A percentile compares a stretch with the other conserved stretches of the same genome.
Evolutionary conservation across 2,113 vertebrate genomes (phyloP).

Genomic region (Odocoileus virginianus): DNA sequence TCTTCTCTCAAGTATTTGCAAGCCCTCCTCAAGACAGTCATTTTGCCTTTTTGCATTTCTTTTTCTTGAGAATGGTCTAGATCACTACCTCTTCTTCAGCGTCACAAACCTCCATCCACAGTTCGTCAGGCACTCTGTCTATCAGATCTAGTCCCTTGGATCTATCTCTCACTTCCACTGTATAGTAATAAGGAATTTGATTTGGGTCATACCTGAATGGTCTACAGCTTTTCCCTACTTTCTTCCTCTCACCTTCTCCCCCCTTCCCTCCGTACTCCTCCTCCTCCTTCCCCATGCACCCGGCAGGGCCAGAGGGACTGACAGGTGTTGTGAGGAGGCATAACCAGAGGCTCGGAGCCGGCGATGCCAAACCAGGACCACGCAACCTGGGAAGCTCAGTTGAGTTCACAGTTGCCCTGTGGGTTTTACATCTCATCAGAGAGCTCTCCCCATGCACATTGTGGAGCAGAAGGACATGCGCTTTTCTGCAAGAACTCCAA

Average conservation of each 20-base stretch:
- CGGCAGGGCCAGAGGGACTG: not conserved
- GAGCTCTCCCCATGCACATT: not conserved
- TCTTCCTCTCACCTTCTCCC: not conserved
- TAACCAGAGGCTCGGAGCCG: not conserved
- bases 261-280: not conserved
- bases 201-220: not conserved
- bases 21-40: not conserved
- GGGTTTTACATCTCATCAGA: not conserved
- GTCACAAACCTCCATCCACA: not conserved
- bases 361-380: not conserved
- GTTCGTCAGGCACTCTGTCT: not conserved
- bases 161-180: not conserved
- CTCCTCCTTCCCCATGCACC: not conserved
- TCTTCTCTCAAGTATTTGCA: not conserved
- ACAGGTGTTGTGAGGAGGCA: conserved; percentile 2
- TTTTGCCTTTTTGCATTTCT: not conserved
- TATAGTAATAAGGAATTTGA: not conserved
- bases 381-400: not conserved
- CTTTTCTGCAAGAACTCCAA: not conserved
- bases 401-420: not conserved
- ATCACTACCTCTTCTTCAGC: not conserved
- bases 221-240: not conserved
- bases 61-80: not conserved
- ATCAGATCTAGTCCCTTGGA: not conserved
- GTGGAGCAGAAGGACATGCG: not conserved